Percentiles rank a stretch among this genome's conserved stretches.
Conservation (phyloP, 2,113 vertebrate genomes). For the Rhipidura dahli region DNA sequence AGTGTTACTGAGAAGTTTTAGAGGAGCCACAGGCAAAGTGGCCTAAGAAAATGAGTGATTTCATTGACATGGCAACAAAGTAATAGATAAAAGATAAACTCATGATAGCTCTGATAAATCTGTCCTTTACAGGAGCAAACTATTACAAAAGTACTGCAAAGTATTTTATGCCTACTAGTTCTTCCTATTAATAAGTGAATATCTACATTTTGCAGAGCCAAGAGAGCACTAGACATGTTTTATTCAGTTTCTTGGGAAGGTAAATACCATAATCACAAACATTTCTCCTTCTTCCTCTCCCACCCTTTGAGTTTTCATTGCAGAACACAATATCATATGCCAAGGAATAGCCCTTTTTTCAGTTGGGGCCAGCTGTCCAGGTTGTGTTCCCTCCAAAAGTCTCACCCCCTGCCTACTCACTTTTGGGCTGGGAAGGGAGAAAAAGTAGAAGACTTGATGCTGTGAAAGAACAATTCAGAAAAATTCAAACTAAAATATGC, state of each 20-base stretch:
- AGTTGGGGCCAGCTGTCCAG: background rate
- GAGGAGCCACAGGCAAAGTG: background rate
- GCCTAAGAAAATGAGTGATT: background rate
- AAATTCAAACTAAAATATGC: background rate
- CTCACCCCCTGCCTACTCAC: background rate
- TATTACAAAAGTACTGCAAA: rapidly evolving
- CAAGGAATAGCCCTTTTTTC: background rate
- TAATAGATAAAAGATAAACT: background rate
- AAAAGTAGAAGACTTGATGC: background rate
- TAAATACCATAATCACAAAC: background rate
- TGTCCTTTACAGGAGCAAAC: background rate
- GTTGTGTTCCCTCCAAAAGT: background rate
- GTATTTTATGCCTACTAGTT: background rate
- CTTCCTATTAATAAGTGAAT: background rate
- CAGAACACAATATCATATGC: background rate
- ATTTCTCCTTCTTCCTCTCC: background rate
- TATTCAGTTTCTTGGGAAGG: background rate
- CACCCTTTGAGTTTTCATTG: background rate
- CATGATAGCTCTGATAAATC: background rate
- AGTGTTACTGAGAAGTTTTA: background rate
- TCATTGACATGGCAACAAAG: background rate
- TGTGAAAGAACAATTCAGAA: background rate
- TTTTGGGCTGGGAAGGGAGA: background rate
- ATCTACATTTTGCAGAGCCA: background rate
- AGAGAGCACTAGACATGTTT: background rate